Percentiles rank a stretch among this genome's conserved stretches.
Evolutionary conservation across 1,140 invertebrate genomes (phyloP).

Genomic region (Elymnias hypermnestra): DNA sequence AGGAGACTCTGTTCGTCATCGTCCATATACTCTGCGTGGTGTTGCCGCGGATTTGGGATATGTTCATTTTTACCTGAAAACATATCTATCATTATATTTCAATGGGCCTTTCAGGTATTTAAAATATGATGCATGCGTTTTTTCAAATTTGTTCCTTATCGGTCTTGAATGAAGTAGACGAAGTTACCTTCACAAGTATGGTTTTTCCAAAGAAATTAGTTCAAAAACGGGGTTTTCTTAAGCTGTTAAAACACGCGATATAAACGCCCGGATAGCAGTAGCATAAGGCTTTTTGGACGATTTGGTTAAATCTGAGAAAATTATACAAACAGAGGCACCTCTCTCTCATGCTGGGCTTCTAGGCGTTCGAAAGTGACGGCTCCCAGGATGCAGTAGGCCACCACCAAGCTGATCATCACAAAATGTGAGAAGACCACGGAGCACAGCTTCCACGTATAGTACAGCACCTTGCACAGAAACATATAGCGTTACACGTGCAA

Average conservation of each 20-base stretch:
- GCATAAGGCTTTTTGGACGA: too few species aligned
- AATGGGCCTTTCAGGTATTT: too few species aligned
- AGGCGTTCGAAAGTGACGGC: conserved; percentile 90
- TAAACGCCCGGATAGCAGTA: too few species aligned
- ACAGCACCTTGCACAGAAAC: conserved; percentile 48
- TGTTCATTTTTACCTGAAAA: conserved; percentile 89
- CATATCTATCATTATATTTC: too few species aligned
- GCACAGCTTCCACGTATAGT: conserved; percentile 85
- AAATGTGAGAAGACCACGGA: conserved; percentile 93
- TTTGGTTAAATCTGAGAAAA: background rate
- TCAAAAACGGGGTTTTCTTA: too few species aligned
- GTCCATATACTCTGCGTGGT: conserved; percentile 88
- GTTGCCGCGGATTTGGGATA: conserved; percentile 83
- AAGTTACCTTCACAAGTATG: too few species aligned
- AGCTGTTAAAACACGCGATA: too few species aligned
- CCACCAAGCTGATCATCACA: conserved; percentile 89
- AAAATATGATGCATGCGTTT: too few species aligned
- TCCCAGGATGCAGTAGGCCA: conserved; percentile 92
- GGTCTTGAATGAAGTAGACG: too few species aligned
- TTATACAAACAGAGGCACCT: conserved; percentile 69
- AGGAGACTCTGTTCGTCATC: conserved; percentile 80
- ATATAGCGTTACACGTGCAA: too few species aligned
- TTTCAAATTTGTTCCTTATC: too few species aligned
- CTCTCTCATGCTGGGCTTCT: conserved; percentile 84
- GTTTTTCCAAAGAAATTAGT: too few species aligned